Conservation (phyloP, 2,113 vertebrate genomes). For the Heterocephalus glaber region DNA sequence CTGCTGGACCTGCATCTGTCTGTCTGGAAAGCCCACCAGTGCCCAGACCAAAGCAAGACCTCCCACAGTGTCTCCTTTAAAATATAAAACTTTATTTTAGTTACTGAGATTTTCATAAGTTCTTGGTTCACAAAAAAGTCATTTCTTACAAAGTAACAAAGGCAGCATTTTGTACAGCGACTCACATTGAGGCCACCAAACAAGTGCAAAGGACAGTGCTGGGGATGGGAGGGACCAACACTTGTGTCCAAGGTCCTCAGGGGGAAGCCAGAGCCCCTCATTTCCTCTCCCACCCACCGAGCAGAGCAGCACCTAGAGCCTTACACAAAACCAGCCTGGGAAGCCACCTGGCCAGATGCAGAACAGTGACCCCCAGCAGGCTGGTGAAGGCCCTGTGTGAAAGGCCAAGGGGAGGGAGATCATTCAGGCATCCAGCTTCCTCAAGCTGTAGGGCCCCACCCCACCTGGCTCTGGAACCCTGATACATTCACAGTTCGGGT, state of each 20-base stretch:
- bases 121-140: constrained; percentile 70
- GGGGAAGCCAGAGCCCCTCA: not conserved
- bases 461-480: not conserved
- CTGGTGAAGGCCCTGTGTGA: not conserved
- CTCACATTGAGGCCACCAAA: constrained; percentile 64
- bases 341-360: not conserved
- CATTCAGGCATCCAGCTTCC: not conserved
- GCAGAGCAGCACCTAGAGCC: constrained; percentile 70
- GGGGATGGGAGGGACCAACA: not conserved
- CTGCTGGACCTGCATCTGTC: not conserved
- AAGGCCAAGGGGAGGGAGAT: not conserved
- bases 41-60: not conserved
- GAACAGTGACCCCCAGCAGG: not conserved
- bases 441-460: not conserved
- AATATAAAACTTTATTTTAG: constrained; percentile 81
- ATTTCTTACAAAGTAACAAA: constrained; percentile 75
- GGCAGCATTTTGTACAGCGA: constrained; percentile 75
- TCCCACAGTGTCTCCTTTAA: constrained; percentile 27
- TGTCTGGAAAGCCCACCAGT: not conserved
- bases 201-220: constrained; percentile 52
- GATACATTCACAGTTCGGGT: not conserved
- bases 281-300: not conserved
- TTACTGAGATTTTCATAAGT: constrained; percentile 66
- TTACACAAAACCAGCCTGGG: not conserved
- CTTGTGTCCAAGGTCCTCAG: not conserved